A percentile compares a stretch with the other conserved stretches of the same genome.
These are phyloP conservation scores for Noctuana brunneofusca DNA, from an alignment of 2,888 invertebrate species.

Conservation along the genomic window DNA sequence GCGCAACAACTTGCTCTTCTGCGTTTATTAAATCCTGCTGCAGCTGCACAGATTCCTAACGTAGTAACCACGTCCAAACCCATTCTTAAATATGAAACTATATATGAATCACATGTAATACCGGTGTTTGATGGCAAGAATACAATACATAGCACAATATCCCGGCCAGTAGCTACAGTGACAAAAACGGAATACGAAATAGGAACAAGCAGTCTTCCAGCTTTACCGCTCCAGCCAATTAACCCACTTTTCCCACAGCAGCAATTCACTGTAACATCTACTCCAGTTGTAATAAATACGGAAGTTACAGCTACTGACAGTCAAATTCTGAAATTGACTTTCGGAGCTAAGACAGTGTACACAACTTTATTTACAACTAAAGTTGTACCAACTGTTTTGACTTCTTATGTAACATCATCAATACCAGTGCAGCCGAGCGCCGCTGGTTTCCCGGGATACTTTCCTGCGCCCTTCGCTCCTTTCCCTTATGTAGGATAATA, in stretches of 20 bases:
- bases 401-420: slow-evolving; percentile 92
- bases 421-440: slow-evolving; percentile 88
- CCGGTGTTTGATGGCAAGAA: slow-evolving; percentile 89
- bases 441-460: slow-evolving; percentile 88
- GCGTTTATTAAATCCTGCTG: slow-evolving; percentile 87
- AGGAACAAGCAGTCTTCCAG: slow-evolving; percentile 87
- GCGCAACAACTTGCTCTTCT: slow-evolving; percentile 89
- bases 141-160: slow-evolving; percentile 90
- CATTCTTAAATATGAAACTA: slow-evolving; percentile 88
- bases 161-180: slow-evolving; percentile 89
- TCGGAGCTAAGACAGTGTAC: slow-evolving; percentile 94
- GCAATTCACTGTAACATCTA: slow-evolving; percentile 90
- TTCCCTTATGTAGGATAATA: slow-evolving; percentile 89
- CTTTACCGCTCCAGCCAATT: slow-evolving; percentile 81
- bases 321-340: slow-evolving; percentile 92
- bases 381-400: slow-evolving; percentile 91
- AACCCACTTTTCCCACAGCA: slow-evolving; percentile 84
- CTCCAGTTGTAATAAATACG: slow-evolving; percentile 91
- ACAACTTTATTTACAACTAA: slow-evolving; percentile 93
- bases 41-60: slow-evolving; percentile 85
- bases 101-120: slow-evolving; percentile 92
- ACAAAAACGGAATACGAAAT: slow-evolving; percentile 91
- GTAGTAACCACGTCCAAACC: slow-evolving; percentile 91
- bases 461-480: slow-evolving; percentile 88
- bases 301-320: slow-evolving; percentile 91